Base-by-base conservation (phyloP, 2,797 vertebrate genomes). In the Setipinna tenuifilis region DNA sequence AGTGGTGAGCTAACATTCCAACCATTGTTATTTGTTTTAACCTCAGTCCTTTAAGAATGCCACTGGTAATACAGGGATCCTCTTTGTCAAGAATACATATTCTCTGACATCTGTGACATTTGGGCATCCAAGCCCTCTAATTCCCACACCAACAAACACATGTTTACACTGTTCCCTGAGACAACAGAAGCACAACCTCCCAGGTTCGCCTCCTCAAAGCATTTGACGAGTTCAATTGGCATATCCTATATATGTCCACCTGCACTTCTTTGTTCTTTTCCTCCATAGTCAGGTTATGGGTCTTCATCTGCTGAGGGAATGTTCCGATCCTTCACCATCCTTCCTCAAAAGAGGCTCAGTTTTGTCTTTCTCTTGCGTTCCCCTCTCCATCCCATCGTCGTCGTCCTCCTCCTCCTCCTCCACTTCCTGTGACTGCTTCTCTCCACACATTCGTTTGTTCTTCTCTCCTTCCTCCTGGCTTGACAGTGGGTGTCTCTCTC, bases 401-500 rank as follows among this genome's bases (percentile, higher is more conserved):
- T 46, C 50, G 7, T 85, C 65, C 16, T 85, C 81, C 1, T 48
- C 54, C 16, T 85, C 81, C 16, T 88, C 85, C 28, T 78, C 54
- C 19, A 75, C 85, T 81, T 86, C 86, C 62, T 88, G 88, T 2
- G 28, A 84, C n/a, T 88, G 83, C 5, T 85, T 61, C 50, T 84
- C 83, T 48, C 41, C 2, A 14, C 23, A 44, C 5, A 41, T 61
- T 31, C 62, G 25, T 14, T 12, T 41, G 41, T 78, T 83, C 61
- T 44, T 31, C 84, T 91, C 88, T 6, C 71, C 83, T 75, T 91
- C 88, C 50, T 82, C 78, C 82, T 86, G 82, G 48, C 25, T 44
- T 85, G 85, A 57, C 86, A 58, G 65, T 86, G 83, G 61, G 31
- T n/a, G 90, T 87, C 82, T 91, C 89, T 86, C 92, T 91, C 2